Evolutionary conservation across 2,797 vertebrate species (phyloP), one percentile per base, ranked within the genome.

Genomic region (Malurus splendens): DNA sequence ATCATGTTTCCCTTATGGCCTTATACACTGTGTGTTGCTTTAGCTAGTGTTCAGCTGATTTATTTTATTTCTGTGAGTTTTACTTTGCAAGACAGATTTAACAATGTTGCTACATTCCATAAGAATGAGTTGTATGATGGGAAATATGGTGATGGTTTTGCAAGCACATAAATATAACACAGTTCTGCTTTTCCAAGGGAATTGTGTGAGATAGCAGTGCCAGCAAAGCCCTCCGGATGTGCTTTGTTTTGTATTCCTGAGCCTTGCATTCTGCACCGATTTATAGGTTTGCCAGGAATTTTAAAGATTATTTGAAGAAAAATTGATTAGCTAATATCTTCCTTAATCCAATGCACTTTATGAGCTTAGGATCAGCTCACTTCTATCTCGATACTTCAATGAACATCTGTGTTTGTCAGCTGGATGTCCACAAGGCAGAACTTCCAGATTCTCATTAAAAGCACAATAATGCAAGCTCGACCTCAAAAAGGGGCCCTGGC

Each of bases 131-230:
- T 95, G 57, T 95, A 86, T 73, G 76, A 95, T 94, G 90, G 94
- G 94, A 96, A 95, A 95, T 92, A 93, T 76, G 90, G 92, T 94
- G 90, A 90, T 93, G 85, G 87, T 95, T 95, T 89, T 90, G 85
- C 87, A 92, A 95, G 94, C 76, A 89, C 95, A 95, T 96, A 96
- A 95, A 96, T 96, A 94, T 90, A 94, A 93, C 91, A 80, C 51
- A 84, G 90, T 71, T 91, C 82, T 93, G 67, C 82, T 93, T 91
- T 88, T 86, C 78, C 76, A 82, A 87, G 86, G 65, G 71, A 91
- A n/a, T 57, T 74, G 44, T 91, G 65, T 73, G 55, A 3, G 14
- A 85, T 72, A 93, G 41, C 67, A 71, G 64, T 79, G 94, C 93
- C 93, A 95, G 32, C 77, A 89, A 94, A 93, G 77, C 81, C 90